These are phyloP conservation scores for Oppia nitens DNA, from an alignment of 1,140 invertebrate species.

Conservation along the genomic window DNA sequence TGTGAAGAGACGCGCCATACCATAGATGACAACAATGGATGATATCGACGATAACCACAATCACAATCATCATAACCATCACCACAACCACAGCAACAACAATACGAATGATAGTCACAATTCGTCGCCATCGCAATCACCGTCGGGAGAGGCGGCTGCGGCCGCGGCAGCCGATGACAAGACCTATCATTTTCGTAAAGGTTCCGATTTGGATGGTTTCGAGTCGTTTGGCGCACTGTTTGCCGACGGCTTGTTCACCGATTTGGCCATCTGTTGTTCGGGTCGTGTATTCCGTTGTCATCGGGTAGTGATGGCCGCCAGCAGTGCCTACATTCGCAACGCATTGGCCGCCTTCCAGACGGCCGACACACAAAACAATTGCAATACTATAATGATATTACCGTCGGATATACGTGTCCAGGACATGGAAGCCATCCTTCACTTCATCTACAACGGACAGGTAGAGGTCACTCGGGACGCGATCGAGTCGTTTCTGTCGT, in stretches of 20 bases:
- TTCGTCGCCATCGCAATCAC: too few species aligned
- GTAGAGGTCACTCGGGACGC: constrained; percentile 12
- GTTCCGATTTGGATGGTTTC: constrained; percentile 13
- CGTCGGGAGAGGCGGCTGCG: too few species aligned
- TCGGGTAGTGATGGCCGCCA: constrained; percentile 14
- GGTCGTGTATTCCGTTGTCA: constrained; percentile 13
- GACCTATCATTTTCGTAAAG: constrained; percentile 12
- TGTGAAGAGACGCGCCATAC: too few species aligned
- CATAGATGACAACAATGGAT: too few species aligned
- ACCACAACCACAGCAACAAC: too few species aligned
- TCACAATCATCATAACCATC: too few species aligned
- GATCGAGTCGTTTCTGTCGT: constrained; percentile 13
- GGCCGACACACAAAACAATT: constrained; percentile 8
- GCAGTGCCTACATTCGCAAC: constrained; percentile 9
- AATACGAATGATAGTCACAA: too few species aligned
- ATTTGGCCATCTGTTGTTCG: constrained; percentile 14
- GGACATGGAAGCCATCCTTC: constrained; percentile 14
- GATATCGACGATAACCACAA: too few species aligned
- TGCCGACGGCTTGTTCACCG: constrained; percentile 14
- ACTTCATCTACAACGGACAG: constrained; percentile 13
- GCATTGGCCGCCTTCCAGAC: constrained; percentile 13
- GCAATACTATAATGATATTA: constrained; percentile 13
- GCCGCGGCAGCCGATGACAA: too few species aligned
- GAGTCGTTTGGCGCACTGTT: constrained; percentile 12
- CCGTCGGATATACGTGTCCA: constrained; percentile 2